Conservation (phyloP, 1,140 invertebrate genomes). For the Drosophila pandora region DNA sequence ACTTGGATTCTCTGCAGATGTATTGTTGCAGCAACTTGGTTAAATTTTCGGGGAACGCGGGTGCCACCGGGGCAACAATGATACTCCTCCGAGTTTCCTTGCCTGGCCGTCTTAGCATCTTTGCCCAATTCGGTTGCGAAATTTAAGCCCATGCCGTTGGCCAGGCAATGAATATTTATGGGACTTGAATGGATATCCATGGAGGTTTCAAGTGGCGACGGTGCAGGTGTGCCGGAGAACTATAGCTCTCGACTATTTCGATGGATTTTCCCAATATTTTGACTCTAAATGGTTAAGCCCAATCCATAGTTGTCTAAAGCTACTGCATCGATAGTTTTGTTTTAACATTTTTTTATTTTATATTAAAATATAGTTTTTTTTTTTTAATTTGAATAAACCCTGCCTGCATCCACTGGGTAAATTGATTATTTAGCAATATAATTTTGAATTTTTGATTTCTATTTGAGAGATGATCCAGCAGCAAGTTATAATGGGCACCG, state of each 20-base stretch:
- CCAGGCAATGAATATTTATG: slow-evolving; percentile 52
- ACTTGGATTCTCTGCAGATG: slow-evolving; percentile 63
- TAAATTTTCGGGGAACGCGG: slow-evolving; percentile 29
- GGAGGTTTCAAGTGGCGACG: not conserved
- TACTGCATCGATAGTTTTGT: too few relatives aligned
- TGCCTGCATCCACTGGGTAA: too few relatives aligned
- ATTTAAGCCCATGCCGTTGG: slow-evolving; percentile 27
- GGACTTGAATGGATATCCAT: slow-evolving; percentile 25
- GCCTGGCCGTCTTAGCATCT: slow-evolving; percentile 42
- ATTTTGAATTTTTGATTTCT: too few relatives aligned
- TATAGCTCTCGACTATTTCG: slow-evolving; percentile 3
- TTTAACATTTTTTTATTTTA: too few relatives aligned
- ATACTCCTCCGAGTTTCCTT: slow-evolving; percentile 32
- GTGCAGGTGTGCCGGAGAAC: slow-evolving; percentile 13
- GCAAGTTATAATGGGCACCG: too few relatives aligned
- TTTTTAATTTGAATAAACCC: too few relatives aligned
- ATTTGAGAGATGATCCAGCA: too few relatives aligned
- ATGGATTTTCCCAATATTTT: not conserved
- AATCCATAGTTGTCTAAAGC: not conserved
- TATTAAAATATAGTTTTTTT: too few relatives aligned
- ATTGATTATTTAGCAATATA: too few relatives aligned
- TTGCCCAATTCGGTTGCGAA: slow-evolving; percentile 25
- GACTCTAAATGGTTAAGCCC: not conserved
- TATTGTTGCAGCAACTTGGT: slow-evolving; percentile 58
- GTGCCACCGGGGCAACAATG: slow-evolving; percentile 24